Percentiles rank a stretch among this genome's conserved stretches.
These are phyloP conservation scores for Sebastes hopkinsi DNA, from an alignment of 2,797 vertebrate species.

Conservation along the genomic window DNA sequence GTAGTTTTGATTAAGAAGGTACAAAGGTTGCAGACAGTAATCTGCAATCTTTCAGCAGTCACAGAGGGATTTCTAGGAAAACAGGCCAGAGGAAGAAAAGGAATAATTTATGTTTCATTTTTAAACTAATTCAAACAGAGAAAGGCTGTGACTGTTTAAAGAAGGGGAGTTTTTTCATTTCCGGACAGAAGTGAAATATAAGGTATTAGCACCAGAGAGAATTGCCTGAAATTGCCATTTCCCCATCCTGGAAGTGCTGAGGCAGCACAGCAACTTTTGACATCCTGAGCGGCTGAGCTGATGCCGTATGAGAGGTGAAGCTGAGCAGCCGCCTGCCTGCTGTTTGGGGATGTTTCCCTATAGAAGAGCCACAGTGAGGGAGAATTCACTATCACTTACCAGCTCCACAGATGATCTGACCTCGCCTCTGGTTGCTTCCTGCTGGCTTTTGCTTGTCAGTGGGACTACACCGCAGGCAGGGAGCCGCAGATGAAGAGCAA, in stretches of 20 bases:
- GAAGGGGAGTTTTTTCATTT: constrained; percentile 19
- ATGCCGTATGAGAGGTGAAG: constrained; percentile 4
- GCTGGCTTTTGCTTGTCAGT: constrained; percentile 31
- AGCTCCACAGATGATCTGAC: constrained; percentile 43
- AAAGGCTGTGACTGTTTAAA: constrained; percentile 1
- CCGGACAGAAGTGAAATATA: constrained; percentile 21
- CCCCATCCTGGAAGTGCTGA: constrained; percentile 17
- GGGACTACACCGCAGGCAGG: constrained; percentile 6
- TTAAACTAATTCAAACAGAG: constrained; percentile 23
- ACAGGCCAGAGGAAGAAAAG: constrained; percentile 1
- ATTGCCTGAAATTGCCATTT: constrained; percentile 22
- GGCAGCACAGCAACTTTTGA: constrained; percentile 6
- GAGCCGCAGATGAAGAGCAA: constrained; percentile 25
- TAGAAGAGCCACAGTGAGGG: constrained; percentile 16
- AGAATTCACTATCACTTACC: constrained; percentile 34
- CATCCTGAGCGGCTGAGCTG: background rate
- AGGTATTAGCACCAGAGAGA: constrained; percentile 17
- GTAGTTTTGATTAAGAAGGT: constrained; percentile 49
- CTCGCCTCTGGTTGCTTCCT: constrained; percentile 37
- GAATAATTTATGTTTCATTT: constrained; percentile 44
- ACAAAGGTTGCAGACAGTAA: constrained; percentile 45
- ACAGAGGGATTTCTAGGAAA: constrained; percentile 19
- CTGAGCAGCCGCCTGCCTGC: constrained; percentile 28
- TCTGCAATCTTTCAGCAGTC: constrained; percentile 23
- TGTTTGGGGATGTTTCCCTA: constrained; percentile 16